Base-by-base conservation (phyloP, 2,888 invertebrate genomes). In the Meiosimyza platycephala region DNA sequence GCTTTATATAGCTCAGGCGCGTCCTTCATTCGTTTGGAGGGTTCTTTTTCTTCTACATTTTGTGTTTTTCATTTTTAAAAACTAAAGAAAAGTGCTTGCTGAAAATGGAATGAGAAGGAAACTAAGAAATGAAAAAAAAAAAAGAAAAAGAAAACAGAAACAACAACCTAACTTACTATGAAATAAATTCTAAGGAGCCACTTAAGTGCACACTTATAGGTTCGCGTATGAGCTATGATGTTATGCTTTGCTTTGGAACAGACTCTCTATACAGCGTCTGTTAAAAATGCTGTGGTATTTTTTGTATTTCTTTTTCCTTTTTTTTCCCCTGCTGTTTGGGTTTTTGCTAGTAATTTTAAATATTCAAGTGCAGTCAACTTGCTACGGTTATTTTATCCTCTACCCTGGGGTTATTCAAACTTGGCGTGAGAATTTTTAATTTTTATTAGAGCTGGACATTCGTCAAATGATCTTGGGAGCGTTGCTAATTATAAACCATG, bases 291-390 rank as follows among this genome's bases (percentile, higher is more conserved):
- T 33, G 13, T 9, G 28, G 12, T 40, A 55, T 52, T 11, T 28
- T 40, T 28, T 15, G 12, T 67, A n/a, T 12, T 16, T 67, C 3
- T 67, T 55, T 55, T 55, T 40, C 57, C n/a, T n/a, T 18, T 67
- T 3, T 55, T 18, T 22, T 59, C 9, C 16, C 13, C 13, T 22
- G n/a, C 16, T 22, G 11, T 15, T 63, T 40, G 40, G 40, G 7
- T 66, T 54, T 54, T 28, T 52, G 28, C 18, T 48, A 33, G 50
- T 57, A n/a, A 50, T 69, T 57, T 54, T 18, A 67, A 57, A 67
- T 59, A 62, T 52, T 69, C 62, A 69, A 69, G 62, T 62, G 69
- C 52, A 69, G 69, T 51, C 60, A 40, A 62, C 60, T 52, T 13
- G 12, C n/a, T 15, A 5, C 12, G 47, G 16, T n/a, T 16, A n/a